phyloP scores from a whole-genome alignment of 2,113 vertebrate genomes.

The Microtus pennsylvanicus region DNA sequence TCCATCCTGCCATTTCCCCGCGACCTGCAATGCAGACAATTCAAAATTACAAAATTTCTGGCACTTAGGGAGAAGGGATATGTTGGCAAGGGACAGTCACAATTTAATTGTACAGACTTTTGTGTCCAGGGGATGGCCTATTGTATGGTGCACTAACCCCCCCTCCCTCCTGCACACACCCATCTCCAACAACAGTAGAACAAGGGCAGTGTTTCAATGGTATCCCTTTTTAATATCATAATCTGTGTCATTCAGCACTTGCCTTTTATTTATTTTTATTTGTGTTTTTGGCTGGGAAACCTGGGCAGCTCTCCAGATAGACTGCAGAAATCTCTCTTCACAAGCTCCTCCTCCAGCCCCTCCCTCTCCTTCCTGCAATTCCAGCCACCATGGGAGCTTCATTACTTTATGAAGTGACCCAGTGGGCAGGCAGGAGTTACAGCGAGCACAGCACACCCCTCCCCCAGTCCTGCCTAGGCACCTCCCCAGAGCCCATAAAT shows the following conservation, averaged over 20 bases:
- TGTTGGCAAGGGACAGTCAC: constrained; percentile 46
- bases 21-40: constrained; percentile 74
- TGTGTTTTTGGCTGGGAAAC: constrained; percentile 82
- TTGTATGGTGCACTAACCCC: constrained; percentile 1
- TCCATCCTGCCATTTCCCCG: constrained; percentile 35
- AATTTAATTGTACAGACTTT: constrained; percentile 70
- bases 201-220: constrained; percentile 80
- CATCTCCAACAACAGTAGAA: constrained; percentile 30
- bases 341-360: constrained; percentile 63
- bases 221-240: constrained; percentile 83
- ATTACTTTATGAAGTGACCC: constrained; percentile 49
- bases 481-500: constrained; percentile 71
- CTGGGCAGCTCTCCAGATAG: constrained; percentile 84
- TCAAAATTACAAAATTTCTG: constrained; percentile 52
- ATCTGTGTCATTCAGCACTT: constrained; percentile 83
- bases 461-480: constrained; percentile 19
- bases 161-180: not conserved
- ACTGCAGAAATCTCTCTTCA: constrained; percentile 72
- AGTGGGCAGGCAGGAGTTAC: constrained; percentile 1
- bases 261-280: constrained; percentile 85
- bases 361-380: not conserved
- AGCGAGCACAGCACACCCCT: not conserved
- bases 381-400: constrained; percentile 44
- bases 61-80: not conserved
- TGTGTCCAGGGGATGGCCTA: not conserved